Evolutionary conservation across 2,888 invertebrate genomes (phyloP).

Genomic region (Lottia gigantea): DNA sequence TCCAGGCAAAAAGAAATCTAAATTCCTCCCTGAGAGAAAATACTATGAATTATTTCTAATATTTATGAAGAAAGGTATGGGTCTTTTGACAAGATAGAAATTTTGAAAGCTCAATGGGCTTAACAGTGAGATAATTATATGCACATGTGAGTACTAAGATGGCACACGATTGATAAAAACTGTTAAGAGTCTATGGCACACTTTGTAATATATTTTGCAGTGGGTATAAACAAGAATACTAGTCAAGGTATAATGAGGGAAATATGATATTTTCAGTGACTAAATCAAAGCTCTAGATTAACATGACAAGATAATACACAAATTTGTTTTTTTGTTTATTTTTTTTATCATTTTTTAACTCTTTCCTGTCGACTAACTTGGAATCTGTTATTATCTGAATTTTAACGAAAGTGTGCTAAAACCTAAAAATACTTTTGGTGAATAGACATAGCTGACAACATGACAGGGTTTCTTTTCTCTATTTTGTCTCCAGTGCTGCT

Average conservation of each 20-base stretch:
- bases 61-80: background rate
- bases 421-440: no score
- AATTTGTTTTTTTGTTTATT: background rate
- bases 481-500: no score
- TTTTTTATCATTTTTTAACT: conserved; percentile 1
- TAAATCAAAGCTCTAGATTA: conserved; percentile 7
- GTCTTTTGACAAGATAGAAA: background rate
- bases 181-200: background rate
- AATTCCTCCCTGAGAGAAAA: no score
- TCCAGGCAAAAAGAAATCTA: no score
- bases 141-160: conserved; percentile 4
- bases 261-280: conserved; percentile 9
- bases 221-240: background rate
- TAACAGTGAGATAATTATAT: background rate
- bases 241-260: conserved; percentile 3
- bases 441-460: no score
- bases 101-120: background rate
- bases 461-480: no score
- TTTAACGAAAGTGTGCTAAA: no score
- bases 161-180: background rate
- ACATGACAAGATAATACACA: background rate
- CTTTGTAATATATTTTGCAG: conserved; percentile 6
- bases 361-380: no score
- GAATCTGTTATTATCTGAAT: no score
- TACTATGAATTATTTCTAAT: no score